These are phyloP conservation scores for Dexiosoma caninum DNA, from an alignment of 2,888 invertebrate species.

Conservation along the genomic window DNA sequence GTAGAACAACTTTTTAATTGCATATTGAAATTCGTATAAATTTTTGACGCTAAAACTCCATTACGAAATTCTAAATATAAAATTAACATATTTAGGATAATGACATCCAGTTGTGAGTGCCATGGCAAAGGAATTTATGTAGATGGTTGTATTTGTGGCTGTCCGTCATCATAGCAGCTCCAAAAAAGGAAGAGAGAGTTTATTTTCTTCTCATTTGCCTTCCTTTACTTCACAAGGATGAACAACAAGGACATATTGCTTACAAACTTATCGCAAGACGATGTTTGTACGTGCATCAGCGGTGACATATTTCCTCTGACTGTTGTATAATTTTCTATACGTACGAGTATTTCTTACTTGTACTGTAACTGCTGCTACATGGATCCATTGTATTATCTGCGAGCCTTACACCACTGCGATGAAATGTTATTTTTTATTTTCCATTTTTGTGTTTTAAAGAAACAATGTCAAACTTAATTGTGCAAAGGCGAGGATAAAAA, in stretches of 20 bases:
- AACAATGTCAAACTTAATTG: slow-evolving; percentile 44
- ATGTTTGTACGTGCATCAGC: slow-evolving; percentile 34
- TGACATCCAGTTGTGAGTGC: slow-evolving; percentile 7
- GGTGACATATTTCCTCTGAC: slow-evolving; percentile 9
- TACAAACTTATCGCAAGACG: slow-evolving; percentile 2
- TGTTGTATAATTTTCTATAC: neutral
- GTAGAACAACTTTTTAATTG: neutral
- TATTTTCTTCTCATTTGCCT: neutral
- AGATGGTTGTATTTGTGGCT: neutral
- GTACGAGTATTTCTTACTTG: too few species aligned
- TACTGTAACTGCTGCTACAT: neutral
- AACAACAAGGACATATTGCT: slow-evolving; percentile 7
- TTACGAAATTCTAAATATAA: slow-evolving; percentile 6
- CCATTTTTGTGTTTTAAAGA: slow-evolving; percentile 32
- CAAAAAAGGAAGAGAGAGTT: neutral
- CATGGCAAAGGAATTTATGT: neutral
- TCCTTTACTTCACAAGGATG: neutral
- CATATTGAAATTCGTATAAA: slow-evolving; percentile 10
- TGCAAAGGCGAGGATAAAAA: slow-evolving; percentile 3
- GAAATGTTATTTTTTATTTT: neutral
- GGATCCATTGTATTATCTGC: slow-evolving; percentile 2
- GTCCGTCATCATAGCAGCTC: slow-evolving; percentile 20
- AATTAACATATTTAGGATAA: slow-evolving; percentile 26
- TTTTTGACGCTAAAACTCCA: slow-evolving; percentile 13
- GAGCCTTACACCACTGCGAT: neutral